Percentiles rank a stretch among this genome's conserved stretches.
These are phyloP conservation scores for Galbula dea DNA, from an alignment of 2,113 vertebrate genomes.

Conservation along the genomic window DNA sequence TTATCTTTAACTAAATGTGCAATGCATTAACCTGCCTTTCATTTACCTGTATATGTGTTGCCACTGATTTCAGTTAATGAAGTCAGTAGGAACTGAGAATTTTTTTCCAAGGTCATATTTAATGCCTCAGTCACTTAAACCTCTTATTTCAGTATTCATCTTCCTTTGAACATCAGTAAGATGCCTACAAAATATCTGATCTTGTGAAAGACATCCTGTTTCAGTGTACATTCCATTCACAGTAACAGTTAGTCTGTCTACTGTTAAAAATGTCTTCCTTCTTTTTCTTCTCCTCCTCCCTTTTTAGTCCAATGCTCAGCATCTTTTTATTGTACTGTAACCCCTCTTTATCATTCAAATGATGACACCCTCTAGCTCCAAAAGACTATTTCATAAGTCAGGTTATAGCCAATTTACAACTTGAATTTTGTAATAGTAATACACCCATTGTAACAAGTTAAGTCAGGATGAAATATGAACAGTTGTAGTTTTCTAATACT, in stretches of 20 bases:
- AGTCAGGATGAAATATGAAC: neutral
- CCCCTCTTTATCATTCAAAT: neutral
- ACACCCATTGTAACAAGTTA: neutral
- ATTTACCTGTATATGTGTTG: neutral
- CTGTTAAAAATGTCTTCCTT: neutral
- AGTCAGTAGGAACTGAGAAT: neutral
- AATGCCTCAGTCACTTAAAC: neutral
- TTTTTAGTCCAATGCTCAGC: neutral
- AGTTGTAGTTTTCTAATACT: neutral
- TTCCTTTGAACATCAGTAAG: neutral
- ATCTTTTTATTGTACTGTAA: neutral
- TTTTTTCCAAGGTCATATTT: neutral
- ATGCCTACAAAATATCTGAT: neutral
- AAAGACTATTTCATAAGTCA: neutral
- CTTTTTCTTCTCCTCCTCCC: neutral
- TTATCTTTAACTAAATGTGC: neutral
- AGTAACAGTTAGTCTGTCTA: neutral
- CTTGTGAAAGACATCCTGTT: neutral
- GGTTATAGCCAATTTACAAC: neutral
- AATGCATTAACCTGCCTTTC: neutral
- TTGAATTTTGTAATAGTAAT: neutral
- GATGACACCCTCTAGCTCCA: neutral
- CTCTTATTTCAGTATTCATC: neutral
- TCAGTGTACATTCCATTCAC: neutral
- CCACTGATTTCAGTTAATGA: neutral